Evolutionary conservation across 2,113 vertebrate species (phyloP), one percentile per base, ranked within the genome.

Genomic region (Microtus ochrogaster): DNA sequence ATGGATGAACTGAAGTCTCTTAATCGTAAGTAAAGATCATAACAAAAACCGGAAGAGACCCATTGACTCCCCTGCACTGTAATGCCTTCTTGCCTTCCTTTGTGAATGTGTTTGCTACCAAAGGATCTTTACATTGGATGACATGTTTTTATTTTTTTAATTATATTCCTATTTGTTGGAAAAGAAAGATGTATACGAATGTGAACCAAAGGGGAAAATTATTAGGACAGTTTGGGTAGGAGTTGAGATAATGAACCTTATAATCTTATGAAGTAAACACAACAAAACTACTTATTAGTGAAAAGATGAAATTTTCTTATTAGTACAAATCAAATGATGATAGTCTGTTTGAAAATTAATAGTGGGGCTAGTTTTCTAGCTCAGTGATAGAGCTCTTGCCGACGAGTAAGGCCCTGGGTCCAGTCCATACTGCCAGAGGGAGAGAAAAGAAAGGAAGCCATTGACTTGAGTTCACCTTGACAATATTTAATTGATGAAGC

Each of bases 1-100:
- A 39, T 94, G 65, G 55, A 73, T 74, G 65, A 13, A 39, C 73
- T 94, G 85, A 85, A 92, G 65, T 77, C 90, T 85, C n/a, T 90
- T 58, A 47, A 47, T 47, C 16, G 78, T 94, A 90, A 94, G 93
- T 94, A 22, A 90, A 65, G 63, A 39, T 4, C 7, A 36, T 24
- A 76, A 14, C 55, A 14, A 81, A 96, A 96, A 16, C 3, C 30
- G 76, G 36, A 49, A 52, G 24, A 44, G 44, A 58, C 4, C 74
- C 6, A 44, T 79, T 1, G 78, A 5, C n/a, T 28, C 73, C 9
- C 55, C 49, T 73, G 47, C 12, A 14, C 68, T 85, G 44, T 65
- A n/a, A 85, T 66, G 3, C 9, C 21, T 87, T 33, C 76, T 19
- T 41, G 55, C 19, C 17, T 92, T 79, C 52, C 30, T 24, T 70